phyloP scores from a whole-genome alignment of 2,113 vertebrate genomes.

The Condylura cristata region DNA sequence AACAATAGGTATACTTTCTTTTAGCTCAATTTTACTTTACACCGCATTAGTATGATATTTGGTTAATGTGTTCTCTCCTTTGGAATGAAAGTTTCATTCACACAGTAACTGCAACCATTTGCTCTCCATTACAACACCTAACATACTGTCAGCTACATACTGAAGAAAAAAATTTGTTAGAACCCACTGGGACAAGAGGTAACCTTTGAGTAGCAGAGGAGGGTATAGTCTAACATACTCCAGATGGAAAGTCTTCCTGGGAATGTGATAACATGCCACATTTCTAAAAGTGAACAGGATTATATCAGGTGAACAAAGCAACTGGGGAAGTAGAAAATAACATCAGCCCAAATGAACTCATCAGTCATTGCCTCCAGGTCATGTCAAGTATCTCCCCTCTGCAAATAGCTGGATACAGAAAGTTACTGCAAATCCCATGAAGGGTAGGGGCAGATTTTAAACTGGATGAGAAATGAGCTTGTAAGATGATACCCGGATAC shows the following conservation, averaged over 20 bases:
- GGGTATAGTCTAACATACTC: not conserved
- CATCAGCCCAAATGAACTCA: not conserved
- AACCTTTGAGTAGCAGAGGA: not conserved
- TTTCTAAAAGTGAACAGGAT: not conserved
- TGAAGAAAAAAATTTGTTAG: conserved; percentile 18
- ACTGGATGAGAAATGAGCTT: not conserved
- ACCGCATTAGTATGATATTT: not conserved
- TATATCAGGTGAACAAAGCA: not conserved
- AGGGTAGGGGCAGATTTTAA: not conserved
- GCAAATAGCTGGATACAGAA: not conserved
- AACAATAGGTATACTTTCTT: not conserved
- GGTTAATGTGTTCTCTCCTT: not conserved
- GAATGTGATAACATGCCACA: not conserved
- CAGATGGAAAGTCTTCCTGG: not conserved
- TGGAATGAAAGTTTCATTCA: not conserved
- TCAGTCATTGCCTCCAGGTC: not conserved
- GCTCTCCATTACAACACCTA: not conserved
- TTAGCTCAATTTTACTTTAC: conserved; percentile 10
- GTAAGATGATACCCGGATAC: not conserved
- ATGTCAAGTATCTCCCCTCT: not conserved
- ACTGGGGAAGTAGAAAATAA: not conserved
- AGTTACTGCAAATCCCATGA: not conserved
- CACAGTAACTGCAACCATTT: not conserved
- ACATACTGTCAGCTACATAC: not conserved
- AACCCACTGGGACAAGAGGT: not conserved